A percentile compares a stretch with the other conserved stretches of the same genome.
Evolutionary conservation across 2,888 invertebrate genomes (phyloP).

Genomic region (Drosophila mimetica): DNA sequence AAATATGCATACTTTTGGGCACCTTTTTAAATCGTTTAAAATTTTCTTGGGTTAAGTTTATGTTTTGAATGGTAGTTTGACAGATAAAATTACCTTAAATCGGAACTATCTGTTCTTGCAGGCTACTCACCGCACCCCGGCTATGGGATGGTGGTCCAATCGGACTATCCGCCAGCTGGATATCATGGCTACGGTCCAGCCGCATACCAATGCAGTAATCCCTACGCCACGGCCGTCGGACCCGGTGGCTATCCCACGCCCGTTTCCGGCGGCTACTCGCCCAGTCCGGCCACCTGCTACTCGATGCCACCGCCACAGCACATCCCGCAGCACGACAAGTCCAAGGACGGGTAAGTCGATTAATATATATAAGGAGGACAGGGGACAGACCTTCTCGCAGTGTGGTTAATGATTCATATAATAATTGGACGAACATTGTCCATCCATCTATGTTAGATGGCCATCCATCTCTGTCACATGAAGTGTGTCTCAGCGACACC

Average conservation of each 20-base stretch:
- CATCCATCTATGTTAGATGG: constrained; percentile 28
- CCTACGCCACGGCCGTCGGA: constrained; percentile 84
- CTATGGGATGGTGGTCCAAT: constrained; percentile 91
- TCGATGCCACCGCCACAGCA: constrained; percentile 95
- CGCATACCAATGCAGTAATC: constrained; percentile 86
- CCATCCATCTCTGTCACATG: constrained; percentile 24
- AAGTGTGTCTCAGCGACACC: constrained; percentile 9
- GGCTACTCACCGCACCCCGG: constrained; percentile 95
- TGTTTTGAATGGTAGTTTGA: no score
- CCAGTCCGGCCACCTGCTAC: constrained; percentile 89
- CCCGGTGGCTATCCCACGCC: constrained; percentile 88
- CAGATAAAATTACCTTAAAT: no score
- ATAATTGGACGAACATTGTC: constrained; percentile 44
- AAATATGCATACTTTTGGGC: no score
- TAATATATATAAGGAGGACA: background rate
- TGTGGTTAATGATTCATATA: constrained; percentile 61
- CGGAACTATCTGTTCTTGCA: constrained; percentile 75
- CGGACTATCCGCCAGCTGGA: constrained; percentile 92
- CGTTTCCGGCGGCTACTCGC: constrained; percentile 89
- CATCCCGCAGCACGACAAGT: constrained; percentile 90
- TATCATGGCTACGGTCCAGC: constrained; percentile 89
- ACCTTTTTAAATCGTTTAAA: no score
- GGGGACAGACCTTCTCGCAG: constrained; percentile 15
- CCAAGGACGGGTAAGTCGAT: constrained; percentile 84
- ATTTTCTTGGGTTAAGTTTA: no score